phyloP scores from a whole-genome alignment of 2,797 vertebrate genomes.

The Cephalopachus bancanus region DNA sequence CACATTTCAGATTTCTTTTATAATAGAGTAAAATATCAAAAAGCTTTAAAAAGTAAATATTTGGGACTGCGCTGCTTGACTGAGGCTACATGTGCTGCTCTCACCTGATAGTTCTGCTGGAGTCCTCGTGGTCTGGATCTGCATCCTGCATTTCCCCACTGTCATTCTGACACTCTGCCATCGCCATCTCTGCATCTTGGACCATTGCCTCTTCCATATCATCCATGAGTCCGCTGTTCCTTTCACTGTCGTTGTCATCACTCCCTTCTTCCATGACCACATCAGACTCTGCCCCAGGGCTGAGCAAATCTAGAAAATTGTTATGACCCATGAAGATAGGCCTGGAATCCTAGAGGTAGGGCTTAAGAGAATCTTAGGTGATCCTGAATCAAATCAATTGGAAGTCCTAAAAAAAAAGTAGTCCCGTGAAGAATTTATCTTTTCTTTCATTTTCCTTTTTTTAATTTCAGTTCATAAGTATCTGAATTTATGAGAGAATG shows the following conservation, averaged over 20 bases:
- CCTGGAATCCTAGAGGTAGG: not conserved
- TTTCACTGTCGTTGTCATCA: slow-evolving; percentile 95
- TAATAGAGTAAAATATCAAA: not conserved
- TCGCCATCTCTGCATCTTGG: slow-evolving; percentile 91
- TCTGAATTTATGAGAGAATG: not conserved
- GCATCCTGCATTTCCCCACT: slow-evolving; percentile 93
- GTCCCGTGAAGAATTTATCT: not conserved
- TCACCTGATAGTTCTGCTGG: slow-evolving; percentile 96
- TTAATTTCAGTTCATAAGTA: not conserved
- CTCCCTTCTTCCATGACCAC: slow-evolving; percentile 95
- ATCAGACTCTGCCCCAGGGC: slow-evolving; percentile 96
- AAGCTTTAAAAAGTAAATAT: not conserved
- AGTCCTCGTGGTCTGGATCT: slow-evolving; percentile 94
- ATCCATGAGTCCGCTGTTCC: slow-evolving; percentile 93
- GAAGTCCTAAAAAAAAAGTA: not conserved
- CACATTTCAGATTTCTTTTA: not conserved
- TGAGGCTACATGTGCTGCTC: not conserved
- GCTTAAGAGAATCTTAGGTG: slow-evolving; percentile 51
- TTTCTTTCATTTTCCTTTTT: not conserved
- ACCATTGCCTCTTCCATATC: slow-evolving; percentile 95
- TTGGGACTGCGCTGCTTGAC: accelerated
- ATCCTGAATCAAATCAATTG: slow-evolving; percentile 37
- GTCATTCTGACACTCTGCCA: slow-evolving; percentile 91
- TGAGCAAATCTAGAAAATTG: slow-evolving; percentile 93
- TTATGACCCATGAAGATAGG: slow-evolving; percentile 67